phyloP scores from a whole-genome alignment of 1,140 invertebrate species.

The Aethina tumida region DNA sequence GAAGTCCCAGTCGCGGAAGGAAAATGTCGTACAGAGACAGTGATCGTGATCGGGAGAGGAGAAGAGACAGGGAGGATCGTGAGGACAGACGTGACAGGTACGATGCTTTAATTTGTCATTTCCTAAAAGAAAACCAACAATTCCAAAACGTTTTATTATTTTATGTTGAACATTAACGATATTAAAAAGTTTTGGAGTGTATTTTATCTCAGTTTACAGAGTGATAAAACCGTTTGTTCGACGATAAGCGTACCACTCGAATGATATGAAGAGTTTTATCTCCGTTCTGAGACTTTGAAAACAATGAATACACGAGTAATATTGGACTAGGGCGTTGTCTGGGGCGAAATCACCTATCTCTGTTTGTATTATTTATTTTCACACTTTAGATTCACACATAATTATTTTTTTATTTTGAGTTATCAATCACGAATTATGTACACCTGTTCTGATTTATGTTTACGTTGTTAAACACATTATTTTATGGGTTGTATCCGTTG shows the following conservation, averaged over 20 bases:
- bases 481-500: not conserved
- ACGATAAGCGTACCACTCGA: no score
- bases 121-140: conserved; percentile 3
- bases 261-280: conserved; percentile 1
- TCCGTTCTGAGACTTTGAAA: not conserved
- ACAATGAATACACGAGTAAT: not conserved
- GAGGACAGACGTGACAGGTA: conserved; percentile 19
- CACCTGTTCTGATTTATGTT: not conserved
- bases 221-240: conserved; percentile 6
- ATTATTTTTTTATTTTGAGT: not conserved
- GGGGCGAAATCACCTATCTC: conserved; percentile 14
- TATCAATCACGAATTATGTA: not conserved
- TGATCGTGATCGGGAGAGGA: conserved; percentile 24
- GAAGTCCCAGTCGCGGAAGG: conserved; percentile 32
- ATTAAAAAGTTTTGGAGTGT: conserved; percentile 4
- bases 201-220: conserved; percentile 5
- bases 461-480: not conserved
- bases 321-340: conserved; percentile 24
- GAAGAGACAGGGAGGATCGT: conserved; percentile 19
- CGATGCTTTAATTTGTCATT: no score
- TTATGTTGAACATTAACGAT: not conserved
- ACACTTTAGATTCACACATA: conserved; percentile 3
- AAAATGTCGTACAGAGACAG: conserved; percentile 26
- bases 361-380: conserved; percentile 7
- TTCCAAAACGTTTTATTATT: no score